phyloP scores from a whole-genome alignment of 2,888 invertebrate genomes.

The Pristionchus exspectatus region DNA sequence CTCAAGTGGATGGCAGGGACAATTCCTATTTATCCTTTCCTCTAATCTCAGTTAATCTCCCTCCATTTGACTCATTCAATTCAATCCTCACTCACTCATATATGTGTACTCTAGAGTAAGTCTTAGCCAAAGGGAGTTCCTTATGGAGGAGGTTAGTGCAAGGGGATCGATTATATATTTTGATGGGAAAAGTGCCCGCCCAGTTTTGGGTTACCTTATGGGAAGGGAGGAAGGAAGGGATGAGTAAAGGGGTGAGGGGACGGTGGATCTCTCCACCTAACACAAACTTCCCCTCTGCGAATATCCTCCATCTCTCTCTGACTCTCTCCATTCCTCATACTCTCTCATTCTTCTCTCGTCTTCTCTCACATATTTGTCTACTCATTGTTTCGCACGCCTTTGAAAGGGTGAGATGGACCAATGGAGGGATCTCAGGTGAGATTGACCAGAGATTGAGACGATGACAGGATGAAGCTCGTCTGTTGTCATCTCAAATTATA shows the following conservation, averaged over 20 bases:
- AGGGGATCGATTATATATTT: not conserved
- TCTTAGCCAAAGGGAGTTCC: not conserved
- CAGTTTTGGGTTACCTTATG: not conserved
- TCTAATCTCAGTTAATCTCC: slow-evolving; percentile 36
- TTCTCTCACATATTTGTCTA: slow-evolving; percentile 35
- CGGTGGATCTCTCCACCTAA: slow-evolving; percentile 28
- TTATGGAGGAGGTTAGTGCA: not conserved
- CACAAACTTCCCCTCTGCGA: slow-evolving; percentile 11
- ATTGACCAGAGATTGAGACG: not conserved
- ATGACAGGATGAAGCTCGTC: not conserved
- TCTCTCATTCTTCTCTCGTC: slow-evolving; percentile 26
- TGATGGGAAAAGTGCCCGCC: not conserved
- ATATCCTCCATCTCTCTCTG: slow-evolving; percentile 29
- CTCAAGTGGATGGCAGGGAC: slow-evolving; percentile 3
- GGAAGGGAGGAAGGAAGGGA: not conserved
- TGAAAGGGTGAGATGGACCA: slow-evolving; percentile 30
- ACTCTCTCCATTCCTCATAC: not conserved
- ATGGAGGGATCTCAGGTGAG: not conserved
- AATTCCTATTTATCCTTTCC: not conserved
- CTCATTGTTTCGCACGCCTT: slow-evolving; percentile 47
- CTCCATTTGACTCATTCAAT: slow-evolving; percentile 1
- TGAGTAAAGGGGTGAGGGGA: slow-evolving; percentile 1
- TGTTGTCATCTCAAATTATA: not conserved
- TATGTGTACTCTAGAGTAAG: not conserved
- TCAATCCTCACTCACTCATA: not conserved